These are phyloP conservation scores for Craniophora ligustri DNA, from an alignment of 2,888 invertebrate species.

Conservation along the genomic window DNA sequence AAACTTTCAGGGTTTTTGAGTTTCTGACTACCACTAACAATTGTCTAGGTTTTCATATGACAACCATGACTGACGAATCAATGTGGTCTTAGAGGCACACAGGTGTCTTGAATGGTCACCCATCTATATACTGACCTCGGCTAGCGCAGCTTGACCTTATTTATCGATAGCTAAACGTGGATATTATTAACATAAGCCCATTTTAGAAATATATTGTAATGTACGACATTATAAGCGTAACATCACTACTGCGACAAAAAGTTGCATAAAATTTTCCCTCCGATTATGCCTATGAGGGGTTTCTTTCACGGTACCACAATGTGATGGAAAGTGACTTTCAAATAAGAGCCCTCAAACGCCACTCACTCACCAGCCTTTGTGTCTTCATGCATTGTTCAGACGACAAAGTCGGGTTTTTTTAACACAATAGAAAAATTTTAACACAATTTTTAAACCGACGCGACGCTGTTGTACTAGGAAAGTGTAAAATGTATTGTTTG, in stretches of 20 bases:
- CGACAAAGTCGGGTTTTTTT: constrained; percentile 38
- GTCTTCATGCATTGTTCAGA: constrained; percentile 51
- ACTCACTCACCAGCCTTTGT: constrained; percentile 56
- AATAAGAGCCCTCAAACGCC: constrained; percentile 51
- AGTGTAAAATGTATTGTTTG: constrained; percentile 9
- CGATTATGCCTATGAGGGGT: constrained; percentile 39
- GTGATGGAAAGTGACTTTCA: constrained; percentile 56
- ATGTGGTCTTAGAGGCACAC: too few species aligned
- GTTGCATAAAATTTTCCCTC: constrained; percentile 24
- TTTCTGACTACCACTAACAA: too few species aligned
- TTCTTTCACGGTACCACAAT: constrained; percentile 48
- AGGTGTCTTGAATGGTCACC: too few species aligned
- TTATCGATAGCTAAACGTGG: too few species aligned
- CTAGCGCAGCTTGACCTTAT: too few species aligned
- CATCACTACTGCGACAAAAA: constrained; percentile 28
- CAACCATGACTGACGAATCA: too few species aligned
- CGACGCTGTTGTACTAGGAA: constrained; percentile 7
- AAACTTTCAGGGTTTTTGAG: too few species aligned
- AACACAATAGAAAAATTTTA: constrained; percentile 44
- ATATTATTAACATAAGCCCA: too few species aligned
- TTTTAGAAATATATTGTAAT: background rate
- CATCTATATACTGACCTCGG: too few species aligned
- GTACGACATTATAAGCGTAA: background rate
- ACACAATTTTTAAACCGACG: constrained; percentile 33
- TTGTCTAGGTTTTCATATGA: too few species aligned